These are phyloP conservation scores for Ophion ventricosus DNA, from an alignment of 2,888 invertebrate genomes.

Conservation along the genomic window DNA sequence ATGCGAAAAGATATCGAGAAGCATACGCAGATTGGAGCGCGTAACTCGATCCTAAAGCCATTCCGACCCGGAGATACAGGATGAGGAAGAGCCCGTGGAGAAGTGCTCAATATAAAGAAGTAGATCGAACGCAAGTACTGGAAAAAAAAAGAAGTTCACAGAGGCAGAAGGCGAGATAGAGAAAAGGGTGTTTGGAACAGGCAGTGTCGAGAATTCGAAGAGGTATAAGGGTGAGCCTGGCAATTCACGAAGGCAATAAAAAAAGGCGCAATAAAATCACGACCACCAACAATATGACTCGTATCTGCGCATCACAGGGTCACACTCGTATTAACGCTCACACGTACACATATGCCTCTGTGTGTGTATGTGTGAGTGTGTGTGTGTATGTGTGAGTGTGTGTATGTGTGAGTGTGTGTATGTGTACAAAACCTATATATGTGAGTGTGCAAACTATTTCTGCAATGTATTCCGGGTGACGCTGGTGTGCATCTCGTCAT, in stretches of 20 bases:
- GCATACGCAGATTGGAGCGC: slow-evolving; percentile 34
- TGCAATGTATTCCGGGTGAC: slow-evolving; percentile 17
- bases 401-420: not conserved
- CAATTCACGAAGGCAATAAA: slow-evolving; percentile 74
- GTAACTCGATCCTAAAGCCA: slow-evolving; percentile 27
- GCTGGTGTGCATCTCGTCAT: slow-evolving; percentile 29
- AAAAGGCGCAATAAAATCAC: slow-evolving; percentile 80
- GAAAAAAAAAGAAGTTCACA: slow-evolving; percentile 18
- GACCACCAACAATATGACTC: slow-evolving; percentile 67
- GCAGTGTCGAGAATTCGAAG: slow-evolving; percentile 40
- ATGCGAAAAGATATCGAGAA: not conserved
- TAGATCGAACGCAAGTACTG: slow-evolving; percentile 38
- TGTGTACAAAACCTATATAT: not conserved
- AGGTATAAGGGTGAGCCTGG: slow-evolving; percentile 54
- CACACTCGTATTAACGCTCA: slow-evolving; percentile 33
- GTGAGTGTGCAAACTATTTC: not conserved
- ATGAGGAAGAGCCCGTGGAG: slow-evolving; percentile 32
- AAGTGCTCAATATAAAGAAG: slow-evolving; percentile 43
- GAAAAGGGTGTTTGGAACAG: slow-evolving; percentile 2
- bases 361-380: not conserved
- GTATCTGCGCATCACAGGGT: slow-evolving; percentile 42
- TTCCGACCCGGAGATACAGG: slow-evolving; percentile 38
- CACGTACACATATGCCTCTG: not conserved
- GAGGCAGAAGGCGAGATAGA: slow-evolving; percentile 8
- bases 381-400: not conserved